phyloP scores from a whole-genome alignment of 2,888 invertebrate species.

The Chorisops tibialis region DNA sequence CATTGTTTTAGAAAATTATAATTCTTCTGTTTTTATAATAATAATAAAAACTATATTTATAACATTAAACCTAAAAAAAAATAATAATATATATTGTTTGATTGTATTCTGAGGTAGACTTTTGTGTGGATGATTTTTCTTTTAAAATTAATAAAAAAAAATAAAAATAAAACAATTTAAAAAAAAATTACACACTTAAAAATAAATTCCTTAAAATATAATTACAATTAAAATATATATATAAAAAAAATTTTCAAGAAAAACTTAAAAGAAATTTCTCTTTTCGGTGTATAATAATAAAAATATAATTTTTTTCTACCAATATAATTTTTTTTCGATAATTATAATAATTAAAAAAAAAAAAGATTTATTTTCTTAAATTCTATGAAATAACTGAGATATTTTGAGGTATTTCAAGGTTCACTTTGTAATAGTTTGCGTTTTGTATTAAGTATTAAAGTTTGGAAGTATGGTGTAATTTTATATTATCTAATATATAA shows the following conservation, averaged over 20 bases:
- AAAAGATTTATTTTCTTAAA: neutral
- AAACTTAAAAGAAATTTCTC: constrained; percentile 18
- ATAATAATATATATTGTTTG: too few relatives aligned
- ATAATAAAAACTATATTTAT: neutral
- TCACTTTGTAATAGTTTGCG: neutral
- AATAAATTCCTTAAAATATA: neutral
- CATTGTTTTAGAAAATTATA: neutral
- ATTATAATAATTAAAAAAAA: neutral
- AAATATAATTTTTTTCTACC: neutral
- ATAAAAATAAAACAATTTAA: constrained; percentile 2
- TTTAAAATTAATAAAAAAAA: neutral
- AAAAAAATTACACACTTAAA: neutral
- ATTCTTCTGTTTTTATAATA: neutral
- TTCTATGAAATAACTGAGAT: constrained; percentile 17
- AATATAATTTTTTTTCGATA: neutral
- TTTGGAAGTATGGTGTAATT: neutral
- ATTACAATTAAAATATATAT: neutral
- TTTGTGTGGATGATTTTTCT: neutral
- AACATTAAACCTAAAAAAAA: too few relatives aligned
- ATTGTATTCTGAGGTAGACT: neutral
- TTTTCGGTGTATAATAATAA: neutral
- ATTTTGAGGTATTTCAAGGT: constrained; percentile 19
- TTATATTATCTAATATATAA: neutral
- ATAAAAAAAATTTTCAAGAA: constrained; percentile 14
- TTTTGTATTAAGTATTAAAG: neutral